Evolutionary conservation across 2,113 vertebrate species (phyloP), one percentile per base, ranked within the genome.

Genomic region (Melanerpes aurifrons): DNA sequence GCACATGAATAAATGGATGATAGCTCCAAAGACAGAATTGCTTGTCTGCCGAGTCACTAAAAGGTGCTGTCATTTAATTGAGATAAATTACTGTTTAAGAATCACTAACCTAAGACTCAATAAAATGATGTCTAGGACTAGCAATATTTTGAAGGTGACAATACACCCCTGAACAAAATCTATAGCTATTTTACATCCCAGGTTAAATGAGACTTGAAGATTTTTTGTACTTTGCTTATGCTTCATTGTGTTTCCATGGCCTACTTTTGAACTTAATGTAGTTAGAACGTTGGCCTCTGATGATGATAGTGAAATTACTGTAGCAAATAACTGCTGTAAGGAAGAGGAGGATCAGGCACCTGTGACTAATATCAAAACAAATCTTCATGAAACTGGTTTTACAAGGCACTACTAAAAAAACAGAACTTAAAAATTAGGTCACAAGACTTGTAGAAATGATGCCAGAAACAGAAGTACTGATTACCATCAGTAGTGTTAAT

Each of bases 51-150:
- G 93, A 96, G 92, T 90, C 74, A 90, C 95, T 94, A 95, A 95
- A 96, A 96, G 89, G 94, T 94, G 88, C 80, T 96, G 92, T 90
- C 92, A 89, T 88, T 96, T 94, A 94, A 96, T 92, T 94, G 92
- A 96, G 94, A 93, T 96, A 93, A 96, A 93, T 92, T 95, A 90
- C 86, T 94, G 77, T 80, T 86, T 86, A 75, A 90, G 92, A 94
- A 92, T 93, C 79, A 80, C 75, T 63, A 92, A 47, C 25, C 12
- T 78, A 90, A 90, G 66, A 69, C 67, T 72, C 70, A 70, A 47
- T 87, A 76, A 89, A 96, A 92, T 92, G 31, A 92, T 77, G 95
- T 95, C 54, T 87, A 90, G 83, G 74, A 90, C 96, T 95, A 94
- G 40, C 18, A 75, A 2, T 84, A 77, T 90, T 95, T 93, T 89